These are phyloP conservation scores for Puntigrus tetrazona DNA, from an alignment of 2,113 vertebrate genomes.

Conservation along the genomic window DNA sequence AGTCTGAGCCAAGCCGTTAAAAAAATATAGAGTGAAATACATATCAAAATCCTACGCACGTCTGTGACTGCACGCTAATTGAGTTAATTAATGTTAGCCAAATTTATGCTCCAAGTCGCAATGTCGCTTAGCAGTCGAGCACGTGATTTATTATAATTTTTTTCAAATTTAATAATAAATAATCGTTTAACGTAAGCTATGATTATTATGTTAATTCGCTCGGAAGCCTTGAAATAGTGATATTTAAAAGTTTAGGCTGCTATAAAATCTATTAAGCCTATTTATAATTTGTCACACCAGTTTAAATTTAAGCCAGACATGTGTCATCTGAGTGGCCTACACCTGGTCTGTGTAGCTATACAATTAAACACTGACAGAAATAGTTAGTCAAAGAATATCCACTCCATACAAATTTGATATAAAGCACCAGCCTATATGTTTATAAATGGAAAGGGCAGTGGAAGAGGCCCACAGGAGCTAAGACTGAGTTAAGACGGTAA, in stretches of 20 bases:
- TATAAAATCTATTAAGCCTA: not conserved
- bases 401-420: not conserved
- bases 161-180: not conserved
- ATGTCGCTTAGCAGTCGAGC: not conserved
- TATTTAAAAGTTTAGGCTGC: not conserved
- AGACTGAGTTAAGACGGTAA: slow-evolving; percentile 2
- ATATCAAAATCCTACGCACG: no score
- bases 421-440: not conserved
- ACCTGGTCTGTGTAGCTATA: not conserved
- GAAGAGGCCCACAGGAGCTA: not conserved
- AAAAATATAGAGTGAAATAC: not conserved
- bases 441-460: slow-evolving; percentile 15
- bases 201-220: no score
- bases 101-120: not conserved
- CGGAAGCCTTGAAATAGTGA: not conserved
- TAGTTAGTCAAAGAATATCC: not conserved
- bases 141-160: not conserved
- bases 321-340: not conserved
- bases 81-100: not conserved
- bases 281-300: no score
- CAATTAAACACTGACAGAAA: not conserved
- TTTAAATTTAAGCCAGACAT: not conserved
- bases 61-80: not conserved
- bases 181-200: not conserved
- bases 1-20: not conserved